Percentiles rank a stretch among this genome's conserved stretches.
Evolutionary conservation across 2,888 invertebrate genomes (phyloP).

Genomic region (Cacoxenus indagator): DNA sequence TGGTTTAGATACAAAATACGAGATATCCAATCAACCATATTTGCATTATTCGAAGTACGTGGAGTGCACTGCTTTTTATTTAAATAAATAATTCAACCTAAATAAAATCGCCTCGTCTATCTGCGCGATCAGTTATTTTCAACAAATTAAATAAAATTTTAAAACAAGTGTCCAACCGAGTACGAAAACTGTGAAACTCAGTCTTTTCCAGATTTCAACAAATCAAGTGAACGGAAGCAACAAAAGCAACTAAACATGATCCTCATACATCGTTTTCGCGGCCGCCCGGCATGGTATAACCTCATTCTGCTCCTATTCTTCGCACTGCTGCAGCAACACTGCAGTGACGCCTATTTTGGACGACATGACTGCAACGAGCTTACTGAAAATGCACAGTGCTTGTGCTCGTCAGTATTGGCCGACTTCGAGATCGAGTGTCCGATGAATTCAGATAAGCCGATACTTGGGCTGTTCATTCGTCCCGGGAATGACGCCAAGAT

Average conservation of each 20-base stretch:
- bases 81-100: no score
- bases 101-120: no score
- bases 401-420: slow-evolving; percentile 59
- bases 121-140: no score
- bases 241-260: slow-evolving; percentile 4
- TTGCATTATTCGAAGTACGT: no score
- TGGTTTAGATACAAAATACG: no score
- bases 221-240: background rate
- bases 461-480: slow-evolving; percentile 63
- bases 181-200: no score
- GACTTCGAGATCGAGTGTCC: slow-evolving; percentile 69
- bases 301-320: background rate
- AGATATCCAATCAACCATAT: no score
- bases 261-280: background rate
- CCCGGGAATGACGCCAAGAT: slow-evolving; percentile 62
- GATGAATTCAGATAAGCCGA: slow-evolving; percentile 53
- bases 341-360: slow-evolving; percentile 37
- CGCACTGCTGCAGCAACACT: slow-evolving; percentile 21
- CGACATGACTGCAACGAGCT: slow-evolving; percentile 63
- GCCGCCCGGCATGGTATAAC: background rate
- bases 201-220: no score
- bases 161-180: no score
- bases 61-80: no score
- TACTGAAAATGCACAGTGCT: slow-evolving; percentile 53
- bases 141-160: no score